Evolutionary conservation across 2,888 invertebrate species (phyloP), one percentile per base, ranked within the genome.

Genomic region (Melikaiella ostensackeni): DNA sequence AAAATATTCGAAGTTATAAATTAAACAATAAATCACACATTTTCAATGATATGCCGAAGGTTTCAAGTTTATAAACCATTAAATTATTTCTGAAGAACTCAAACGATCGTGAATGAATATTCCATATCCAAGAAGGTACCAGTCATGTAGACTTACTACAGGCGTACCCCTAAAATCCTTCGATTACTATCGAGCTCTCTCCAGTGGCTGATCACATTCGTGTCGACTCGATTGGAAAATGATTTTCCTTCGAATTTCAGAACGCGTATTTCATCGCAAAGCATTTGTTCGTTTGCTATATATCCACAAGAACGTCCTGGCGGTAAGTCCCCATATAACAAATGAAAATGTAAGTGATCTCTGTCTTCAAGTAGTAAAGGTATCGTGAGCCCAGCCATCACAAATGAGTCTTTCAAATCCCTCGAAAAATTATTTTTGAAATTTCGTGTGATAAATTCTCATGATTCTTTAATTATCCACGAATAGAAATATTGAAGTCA

Each of bases 41-140:
- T 46, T 46, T 19, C 6, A 1, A 46, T 16, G 19, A 16, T 0
- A 35, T 46, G 6, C 19, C 4, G 19, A 19, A 46, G 1, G 5
- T 0, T 46, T 46, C 5, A 19, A 6, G 30, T n/a, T 11, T 33
- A 57, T 70, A 42, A 70, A 19, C 13, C 75, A 11, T 75, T 13
- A 61, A 74, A 70, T 66, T n/a, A 19, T 35, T 63, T 8, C 11
- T 21, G 7, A 38, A 38, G 63, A 38, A n/a, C 5, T 6, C 9
- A 77, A 75, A 79, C 74, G 74, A 78, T 77, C 78, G 75, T 27
- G 46, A 2, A 79, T 80, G 80, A 80, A 80, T 80, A 80, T 80
- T 80, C 79, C 80, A 80, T 80, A 75, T 24, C 16, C 30, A 38
- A 59, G 70, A 80, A 79, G 77, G 61, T 77, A 77, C 79, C 62